These are phyloP conservation scores for Rhagonycha fulva DNA, from an alignment of 2,888 invertebrate species.

Conservation along the genomic window DNA sequence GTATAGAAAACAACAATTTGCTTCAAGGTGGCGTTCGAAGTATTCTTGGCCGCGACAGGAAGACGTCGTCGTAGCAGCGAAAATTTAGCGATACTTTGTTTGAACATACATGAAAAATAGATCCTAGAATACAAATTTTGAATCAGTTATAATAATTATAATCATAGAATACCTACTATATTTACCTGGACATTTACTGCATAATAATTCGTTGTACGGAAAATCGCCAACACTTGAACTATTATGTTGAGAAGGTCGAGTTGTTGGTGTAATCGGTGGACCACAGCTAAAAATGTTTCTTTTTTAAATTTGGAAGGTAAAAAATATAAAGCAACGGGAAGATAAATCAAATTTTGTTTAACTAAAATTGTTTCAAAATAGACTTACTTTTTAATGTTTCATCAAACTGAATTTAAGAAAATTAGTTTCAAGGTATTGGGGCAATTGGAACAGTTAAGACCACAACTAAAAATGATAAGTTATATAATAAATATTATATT, in stretches of 20 bases:
- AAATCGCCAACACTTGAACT: neutral
- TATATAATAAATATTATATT: neutral
- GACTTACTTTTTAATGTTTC: neutral
- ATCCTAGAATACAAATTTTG: neutral
- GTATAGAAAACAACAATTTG: neutral
- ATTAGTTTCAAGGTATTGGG: neutral
- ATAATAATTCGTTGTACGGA: constrained; percentile 12
- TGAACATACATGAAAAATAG: neutral
- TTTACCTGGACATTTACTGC: constrained; percentile 2
- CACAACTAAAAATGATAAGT: neutral
- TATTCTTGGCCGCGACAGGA: constrained; percentile 38
- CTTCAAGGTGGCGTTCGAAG: constrained; percentile 32
- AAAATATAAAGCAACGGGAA: too few relatives aligned
- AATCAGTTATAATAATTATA: neutral
- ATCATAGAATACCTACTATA: too few relatives aligned
- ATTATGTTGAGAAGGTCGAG: neutral
- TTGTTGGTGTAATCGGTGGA: neutral
- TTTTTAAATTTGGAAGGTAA: neutral
- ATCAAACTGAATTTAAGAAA: neutral
- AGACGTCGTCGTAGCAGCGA: constrained; percentile 33
- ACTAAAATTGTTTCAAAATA: too few relatives aligned
- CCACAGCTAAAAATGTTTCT: neutral
- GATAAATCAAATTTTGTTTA: too few relatives aligned
- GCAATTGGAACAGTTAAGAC: neutral
- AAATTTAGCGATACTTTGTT: constrained; percentile 14